Evolutionary conservation across 2,113 vertebrate species (phyloP).

Genomic region (Fulica atra): DNA sequence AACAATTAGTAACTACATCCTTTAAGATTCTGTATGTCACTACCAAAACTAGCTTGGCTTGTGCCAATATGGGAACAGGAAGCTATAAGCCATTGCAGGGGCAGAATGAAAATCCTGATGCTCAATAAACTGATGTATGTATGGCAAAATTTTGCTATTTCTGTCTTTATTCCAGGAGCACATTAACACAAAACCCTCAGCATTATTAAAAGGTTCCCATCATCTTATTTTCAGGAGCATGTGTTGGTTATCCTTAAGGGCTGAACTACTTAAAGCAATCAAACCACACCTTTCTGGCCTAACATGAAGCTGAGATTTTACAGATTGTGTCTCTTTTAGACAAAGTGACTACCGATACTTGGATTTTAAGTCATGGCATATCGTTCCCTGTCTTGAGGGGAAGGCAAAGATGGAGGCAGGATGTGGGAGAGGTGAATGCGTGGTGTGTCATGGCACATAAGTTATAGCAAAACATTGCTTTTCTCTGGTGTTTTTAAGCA

Average conservation of each 20-base stretch:
- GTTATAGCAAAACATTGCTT: background rate
- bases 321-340: background rate
- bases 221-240: background rate
- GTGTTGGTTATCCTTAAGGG: background rate
- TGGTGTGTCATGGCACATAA: background rate
- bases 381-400: background rate
- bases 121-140: background rate
- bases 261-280: background rate
- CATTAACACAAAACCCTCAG: background rate
- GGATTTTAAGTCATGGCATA: background rate
- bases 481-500: background rate
- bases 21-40: background rate
- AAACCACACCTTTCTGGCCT: background rate
- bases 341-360: background rate
- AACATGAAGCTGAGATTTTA: background rate
- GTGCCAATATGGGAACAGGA: background rate
- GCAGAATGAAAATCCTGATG: background rate
- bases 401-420: background rate
- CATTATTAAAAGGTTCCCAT: background rate
- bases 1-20: background rate
- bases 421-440: background rate
- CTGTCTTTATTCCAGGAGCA: background rate
- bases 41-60: background rate
- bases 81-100: background rate
- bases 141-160: background rate